These are phyloP conservation scores for Myotis lucifugus DNA, from an alignment of 2,113 vertebrate genomes.

Conservation along the genomic window DNA sequence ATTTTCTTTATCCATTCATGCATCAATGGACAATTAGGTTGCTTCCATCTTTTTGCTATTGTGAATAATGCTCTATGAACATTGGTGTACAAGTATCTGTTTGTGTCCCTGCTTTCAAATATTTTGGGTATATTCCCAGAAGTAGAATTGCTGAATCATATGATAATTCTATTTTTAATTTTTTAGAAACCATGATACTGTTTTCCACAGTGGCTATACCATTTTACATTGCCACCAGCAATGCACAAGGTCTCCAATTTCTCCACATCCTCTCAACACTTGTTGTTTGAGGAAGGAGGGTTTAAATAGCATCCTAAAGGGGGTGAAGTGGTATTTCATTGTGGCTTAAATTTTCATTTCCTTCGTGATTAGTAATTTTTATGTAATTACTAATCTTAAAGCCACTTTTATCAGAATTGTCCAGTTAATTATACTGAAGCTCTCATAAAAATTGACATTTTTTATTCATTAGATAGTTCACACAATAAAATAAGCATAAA, in stretches of 20 bases:
- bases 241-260: not conserved
- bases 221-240: not conserved
- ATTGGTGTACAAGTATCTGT: not conserved
- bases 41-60: not conserved
- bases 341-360: not conserved
- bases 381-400: not conserved
- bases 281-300: not conserved
- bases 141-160: not conserved
- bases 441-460: not conserved
- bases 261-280: not conserved
- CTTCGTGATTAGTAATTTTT: not conserved
- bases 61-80: not conserved
- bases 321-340: not conserved
- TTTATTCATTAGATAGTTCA: not conserved
- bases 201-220: not conserved
- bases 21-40: not conserved
- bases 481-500: not conserved
- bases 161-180: not conserved
- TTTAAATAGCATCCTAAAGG: not conserved
- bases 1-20: not conserved
- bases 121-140: not conserved
- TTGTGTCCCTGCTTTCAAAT: not conserved
- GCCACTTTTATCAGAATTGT: not conserved
- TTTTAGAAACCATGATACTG: not conserved
- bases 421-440: not conserved